Percentiles rank a stretch among this genome's conserved stretches.
Conservation (phyloP, 2,797 vertebrate species). For the Cheirogaleus major region DNA sequence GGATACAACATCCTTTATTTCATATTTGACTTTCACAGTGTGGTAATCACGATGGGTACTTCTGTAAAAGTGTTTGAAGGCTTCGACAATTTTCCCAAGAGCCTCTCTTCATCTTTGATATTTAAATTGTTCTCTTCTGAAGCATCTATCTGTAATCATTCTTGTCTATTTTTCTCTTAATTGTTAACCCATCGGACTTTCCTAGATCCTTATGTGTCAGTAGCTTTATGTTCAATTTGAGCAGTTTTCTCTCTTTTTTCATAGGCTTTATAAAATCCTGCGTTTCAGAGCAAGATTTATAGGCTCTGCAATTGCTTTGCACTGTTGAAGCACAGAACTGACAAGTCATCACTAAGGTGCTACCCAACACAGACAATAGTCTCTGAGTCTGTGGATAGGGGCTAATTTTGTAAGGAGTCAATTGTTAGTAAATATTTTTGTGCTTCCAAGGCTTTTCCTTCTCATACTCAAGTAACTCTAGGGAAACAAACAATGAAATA, state of each 20-base stretch:
- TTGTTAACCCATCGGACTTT: not conserved
- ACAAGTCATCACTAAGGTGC: not conserved
- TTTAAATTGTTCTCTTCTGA: slow-evolving; percentile 25
- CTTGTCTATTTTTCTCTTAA: not conserved
- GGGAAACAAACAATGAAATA: not conserved
- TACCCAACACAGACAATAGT: not conserved
- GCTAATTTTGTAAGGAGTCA: not conserved
- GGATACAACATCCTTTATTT: not conserved
- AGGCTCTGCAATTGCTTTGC: not conserved
- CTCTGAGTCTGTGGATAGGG: not conserved
- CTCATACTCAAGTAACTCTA: not conserved
- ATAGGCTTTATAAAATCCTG: not conserved
- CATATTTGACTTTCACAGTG: slow-evolving; percentile 8
- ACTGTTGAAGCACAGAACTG: not conserved
- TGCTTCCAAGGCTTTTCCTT: not conserved
- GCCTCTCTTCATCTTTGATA: not conserved
- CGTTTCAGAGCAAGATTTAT: not conserved
- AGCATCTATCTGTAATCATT: not conserved
- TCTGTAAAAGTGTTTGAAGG: not conserved
- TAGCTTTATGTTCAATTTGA: not conserved
- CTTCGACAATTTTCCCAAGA: not conserved
- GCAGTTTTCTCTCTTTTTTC: not conserved
- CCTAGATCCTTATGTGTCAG: not conserved
- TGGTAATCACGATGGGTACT: not conserved
- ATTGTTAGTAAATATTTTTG: not conserved